These are phyloP conservation scores for Zaprionus tsacasi DNA, from an alignment of 1,140 invertebrate genomes.

Conservation along the genomic window DNA sequence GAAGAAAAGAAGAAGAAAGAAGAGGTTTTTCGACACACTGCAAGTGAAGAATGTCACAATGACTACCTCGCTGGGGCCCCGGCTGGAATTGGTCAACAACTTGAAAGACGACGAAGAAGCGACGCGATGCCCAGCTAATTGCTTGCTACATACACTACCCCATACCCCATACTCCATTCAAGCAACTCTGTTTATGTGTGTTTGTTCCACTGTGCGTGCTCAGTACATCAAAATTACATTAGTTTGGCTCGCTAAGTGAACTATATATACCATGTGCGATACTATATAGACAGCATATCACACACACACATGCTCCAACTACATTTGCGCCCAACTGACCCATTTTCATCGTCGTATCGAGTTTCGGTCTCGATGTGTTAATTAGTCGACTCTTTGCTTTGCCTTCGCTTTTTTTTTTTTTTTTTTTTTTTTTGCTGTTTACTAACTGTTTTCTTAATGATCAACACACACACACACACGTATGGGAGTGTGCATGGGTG, in stretches of 20 bases:
- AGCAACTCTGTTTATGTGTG: not conserved
- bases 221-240: slow-evolving; percentile 74
- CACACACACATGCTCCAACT: not conserved
- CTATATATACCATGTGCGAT: slow-evolving; percentile 23
- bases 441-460: slow-evolving; percentile 41
- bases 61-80: not conserved
- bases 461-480: slow-evolving; percentile 5
- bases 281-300: not conserved
- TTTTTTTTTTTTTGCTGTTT: slow-evolving; percentile 5
- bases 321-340: slow-evolving; percentile 41
- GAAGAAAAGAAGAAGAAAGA: slow-evolving; percentile 1
- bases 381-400: slow-evolving; percentile 67
- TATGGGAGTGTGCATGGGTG: slow-evolving; percentile 8
- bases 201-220: slow-evolving; percentile 35
- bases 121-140: slow-evolving; percentile 40
- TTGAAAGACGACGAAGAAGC: not conserved
- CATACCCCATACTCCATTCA: too few relatives aligned
- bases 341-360: slow-evolving; percentile 42
- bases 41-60: slow-evolving; percentile 32
- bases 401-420: slow-evolving; percentile 15
- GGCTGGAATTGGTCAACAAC: slow-evolving; percentile 42
- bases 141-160: slow-evolving; percentile 41
- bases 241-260: slow-evolving; percentile 43
- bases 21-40: not conserved
- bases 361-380: slow-evolving; percentile 63